Evolutionary conservation across 2,113 vertebrate species (phyloP), one percentile per base, ranked within the genome.

Genomic region (Gallinago jamesoni): DNA sequence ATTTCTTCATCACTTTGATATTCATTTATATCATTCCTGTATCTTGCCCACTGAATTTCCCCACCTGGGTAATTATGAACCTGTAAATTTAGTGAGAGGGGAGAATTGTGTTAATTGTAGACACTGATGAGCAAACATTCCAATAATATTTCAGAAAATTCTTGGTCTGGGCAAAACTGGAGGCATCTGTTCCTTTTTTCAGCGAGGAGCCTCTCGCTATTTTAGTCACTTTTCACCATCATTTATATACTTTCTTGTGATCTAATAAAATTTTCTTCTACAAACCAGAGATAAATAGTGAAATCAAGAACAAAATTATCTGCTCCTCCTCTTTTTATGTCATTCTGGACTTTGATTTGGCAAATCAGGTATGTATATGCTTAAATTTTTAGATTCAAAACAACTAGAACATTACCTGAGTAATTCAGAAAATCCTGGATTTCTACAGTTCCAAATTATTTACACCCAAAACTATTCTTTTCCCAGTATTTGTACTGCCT

Each of bases 31-130:
- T 97, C 81, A 21, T 86, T 93, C 63, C 97, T 94, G 69, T 95
- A 98, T 16, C 95, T 72, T 3, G 97, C 96, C 98, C 98, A 98
- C n/a, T 97, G 97, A 77, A 98, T 98, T 22, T 75, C 78, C 31
- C 97, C 98, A 9, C 98, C 97, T 66, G 97, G 59, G 60, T 97
- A 98, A 7, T 75, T 74, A 66, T 97, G 85, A 12, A 95, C 91
- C 98, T 98, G 73, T 39, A 66, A 96, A 73, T 59, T 14, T 8
- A 69, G 4, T 17, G 31, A 55, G 8, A 67, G 28, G 2, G 22
- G 37, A 50, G 35, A 76, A 31, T 6, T 55, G 35, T 10, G 12
- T 37, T 43, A 13, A 35, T 52, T 57, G 25, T 9, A 43, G 67
- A 12, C 4, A 8, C 55, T 1, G n/a, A 20, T 18, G 30, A 75